Conservation (phyloP, 2,888 invertebrate genomes). For the Helleia helle region DNA sequence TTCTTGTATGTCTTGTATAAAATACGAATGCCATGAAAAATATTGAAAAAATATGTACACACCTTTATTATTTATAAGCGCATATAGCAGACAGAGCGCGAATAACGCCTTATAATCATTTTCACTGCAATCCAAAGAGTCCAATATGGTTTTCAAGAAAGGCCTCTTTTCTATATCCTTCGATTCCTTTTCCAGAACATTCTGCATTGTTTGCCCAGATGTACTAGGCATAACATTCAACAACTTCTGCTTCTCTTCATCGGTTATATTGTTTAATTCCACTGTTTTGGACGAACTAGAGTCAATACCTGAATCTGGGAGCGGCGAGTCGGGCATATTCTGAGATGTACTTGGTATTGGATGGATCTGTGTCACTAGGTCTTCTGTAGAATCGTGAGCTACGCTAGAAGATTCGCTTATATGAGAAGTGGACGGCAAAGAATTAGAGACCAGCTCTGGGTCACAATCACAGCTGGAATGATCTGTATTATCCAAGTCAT, state of each 20-base stretch:
- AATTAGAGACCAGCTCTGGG: constrained; percentile 63
- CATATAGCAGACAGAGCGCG: constrained; percentile 92
- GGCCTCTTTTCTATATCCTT: constrained; percentile 77
- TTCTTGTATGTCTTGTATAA: no score
- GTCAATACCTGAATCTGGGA: constrained; percentile 62
- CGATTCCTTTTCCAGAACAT: constrained; percentile 44
- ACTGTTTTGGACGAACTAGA: constrained; percentile 51
- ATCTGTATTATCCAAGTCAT: constrained; percentile 46
- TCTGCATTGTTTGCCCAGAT: constrained; percentile 42
- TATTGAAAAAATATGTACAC: constrained; percentile 18
- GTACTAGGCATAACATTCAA: constrained; percentile 34
- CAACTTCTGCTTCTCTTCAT: constrained; percentile 91
- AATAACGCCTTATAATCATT: constrained; percentile 97
- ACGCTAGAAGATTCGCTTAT: constrained; percentile 65
- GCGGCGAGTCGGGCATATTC: constrained; percentile 66
- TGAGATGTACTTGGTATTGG: constrained; percentile 29
- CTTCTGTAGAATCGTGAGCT: constrained; percentile 64
- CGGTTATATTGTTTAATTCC: constrained; percentile 86
- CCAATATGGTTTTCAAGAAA: constrained; percentile 91
- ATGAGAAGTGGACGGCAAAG: constrained; percentile 68
- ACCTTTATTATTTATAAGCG: constrained; percentile 96
- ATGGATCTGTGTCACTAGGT: constrained; percentile 55
- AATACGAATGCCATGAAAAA: no score
- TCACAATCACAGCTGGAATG: constrained; percentile 67
- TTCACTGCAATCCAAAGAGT: constrained; percentile 89